Evolutionary conservation across 2,888 invertebrate genomes (phyloP).

Genomic region (Pomacea canaliculata): DNA sequence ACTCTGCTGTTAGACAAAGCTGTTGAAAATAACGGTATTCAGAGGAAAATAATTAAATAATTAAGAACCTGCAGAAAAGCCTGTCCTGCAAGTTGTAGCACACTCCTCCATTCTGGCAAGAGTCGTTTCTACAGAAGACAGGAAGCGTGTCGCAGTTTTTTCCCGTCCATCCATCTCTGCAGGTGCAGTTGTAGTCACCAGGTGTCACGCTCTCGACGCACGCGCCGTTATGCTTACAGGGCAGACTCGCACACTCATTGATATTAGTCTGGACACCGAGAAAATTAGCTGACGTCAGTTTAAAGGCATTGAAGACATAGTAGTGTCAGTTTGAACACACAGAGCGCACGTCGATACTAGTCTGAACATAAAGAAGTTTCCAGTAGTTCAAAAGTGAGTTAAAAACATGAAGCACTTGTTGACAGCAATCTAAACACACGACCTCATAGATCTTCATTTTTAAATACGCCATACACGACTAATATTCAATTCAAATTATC

Average conservation of each 20-base stretch:
- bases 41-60: background rate
- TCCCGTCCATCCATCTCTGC: conserved; percentile 20
- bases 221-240: conserved; percentile 15
- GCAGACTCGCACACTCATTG: conserved; percentile 13
- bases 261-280: background rate
- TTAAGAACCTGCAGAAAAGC: conserved; percentile 15
- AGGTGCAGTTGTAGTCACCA: conserved; percentile 13
- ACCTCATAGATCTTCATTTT: too few relatives aligned
- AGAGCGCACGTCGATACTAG: too few relatives aligned
- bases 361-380: too few relatives aligned
- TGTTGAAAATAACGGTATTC: background rate
- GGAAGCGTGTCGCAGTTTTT: conserved; percentile 6
- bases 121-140: background rate
- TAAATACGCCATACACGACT: too few relatives aligned
- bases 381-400: too few relatives aligned
- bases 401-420: too few relatives aligned
- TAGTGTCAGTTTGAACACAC: too few relatives aligned
- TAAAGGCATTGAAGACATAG: too few relatives aligned
- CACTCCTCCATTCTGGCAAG: conserved; percentile 5
- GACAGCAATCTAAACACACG: too few relatives aligned
- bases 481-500: too few relatives aligned
- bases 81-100: conserved; percentile 8
- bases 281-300: too few relatives aligned
- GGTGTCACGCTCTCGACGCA: conserved; percentile 12
- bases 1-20: background rate